Base-by-base conservation (phyloP, 2,888 invertebrate species). In the Phytoseiulus persimilis region DNA sequence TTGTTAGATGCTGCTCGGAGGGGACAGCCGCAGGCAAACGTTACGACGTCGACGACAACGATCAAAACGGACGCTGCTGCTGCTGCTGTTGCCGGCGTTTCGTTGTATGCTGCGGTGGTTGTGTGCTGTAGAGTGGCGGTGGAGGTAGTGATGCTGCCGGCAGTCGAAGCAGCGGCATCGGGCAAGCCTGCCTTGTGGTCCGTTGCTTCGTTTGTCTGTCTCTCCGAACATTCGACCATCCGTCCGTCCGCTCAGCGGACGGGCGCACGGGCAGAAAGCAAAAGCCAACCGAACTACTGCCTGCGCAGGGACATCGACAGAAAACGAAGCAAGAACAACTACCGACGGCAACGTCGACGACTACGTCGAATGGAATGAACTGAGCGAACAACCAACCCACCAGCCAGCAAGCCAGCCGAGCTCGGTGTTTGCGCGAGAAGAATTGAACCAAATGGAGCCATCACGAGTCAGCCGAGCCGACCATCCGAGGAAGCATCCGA, bases 401-500 rank as follows among this genome's bases (percentile, higher is more conserved):
- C 46, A n/a, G n/a, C 23, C 65, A 23, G 18, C 11, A 6, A 39
- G 65, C 65, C 65, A 65, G 65, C 65, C 65, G 28, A 28, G 65
- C 65, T 65, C 65, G 65, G 65, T 65, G 65, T 65, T 65, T 65
- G 65, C 65, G 65, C 65, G 65, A 65, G 65, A 65, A 65, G 65
- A 65, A 65, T 65, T 65, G 65, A 65, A 65, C 65, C 65, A 65
- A 65, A 65, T 65, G 65, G 65, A 65, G 65, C 65, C 65, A 65
- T 65, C 65, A 65, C 65, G 65, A 65, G 65, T 65, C 65, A 65
- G 65, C 65, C 65, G 65, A 65, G 65, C 65, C 11, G 65, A 65
- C 65, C 65, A 65, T 65, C 65, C 65, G 65, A 65, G 65, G 65
- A 65, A 65, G 65, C 65, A 65, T 65, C 65, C 65, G 65, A 11